Conservation (phyloP, 2,888 invertebrate genomes). For the Campopleginae sp. region DNA sequence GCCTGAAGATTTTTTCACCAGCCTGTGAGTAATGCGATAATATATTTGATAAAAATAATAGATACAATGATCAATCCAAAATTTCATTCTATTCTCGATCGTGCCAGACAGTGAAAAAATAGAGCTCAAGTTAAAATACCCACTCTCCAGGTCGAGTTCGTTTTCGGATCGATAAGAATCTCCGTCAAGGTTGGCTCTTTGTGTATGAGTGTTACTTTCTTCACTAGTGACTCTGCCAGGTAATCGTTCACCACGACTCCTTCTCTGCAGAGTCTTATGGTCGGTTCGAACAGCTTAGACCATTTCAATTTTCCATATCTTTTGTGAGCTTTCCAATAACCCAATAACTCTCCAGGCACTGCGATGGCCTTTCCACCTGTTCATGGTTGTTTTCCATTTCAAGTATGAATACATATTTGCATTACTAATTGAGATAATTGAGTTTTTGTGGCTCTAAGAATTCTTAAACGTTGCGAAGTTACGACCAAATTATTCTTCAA, state of each 20-base stretch:
- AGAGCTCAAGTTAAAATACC: constrained; percentile 60
- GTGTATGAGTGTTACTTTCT: constrained; percentile 85
- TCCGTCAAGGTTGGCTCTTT: constrained; percentile 87
- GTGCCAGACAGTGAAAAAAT: constrained; percentile 7
- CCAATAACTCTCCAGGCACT: constrained; percentile 95
- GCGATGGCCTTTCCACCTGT: constrained; percentile 90
- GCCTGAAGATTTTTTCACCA: constrained; percentile 88
- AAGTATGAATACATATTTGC: not conserved
- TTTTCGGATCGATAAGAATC: constrained; percentile 79
- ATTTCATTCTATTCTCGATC: not conserved
- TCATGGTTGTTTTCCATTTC: not conserved
- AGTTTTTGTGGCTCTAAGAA: too few relatives aligned
- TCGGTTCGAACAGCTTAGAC: constrained; percentile 91
- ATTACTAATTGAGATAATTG: too few relatives aligned
- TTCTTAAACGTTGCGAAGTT: too few relatives aligned
- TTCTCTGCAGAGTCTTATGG: constrained; percentile 90
- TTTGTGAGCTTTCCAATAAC: constrained; percentile 92
- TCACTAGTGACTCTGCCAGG: constrained; percentile 86
- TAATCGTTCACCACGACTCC: constrained; percentile 90
- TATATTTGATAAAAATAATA: not conserved
- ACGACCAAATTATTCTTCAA: too few relatives aligned
- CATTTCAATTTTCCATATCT: constrained; percentile 91
- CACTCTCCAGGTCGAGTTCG: constrained; percentile 78
- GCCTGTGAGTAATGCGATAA: constrained; percentile 68
- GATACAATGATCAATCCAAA: not conserved